Base-by-base conservation (phyloP, 2,113 vertebrate species). In the Trochalopteron elliotii region DNA sequence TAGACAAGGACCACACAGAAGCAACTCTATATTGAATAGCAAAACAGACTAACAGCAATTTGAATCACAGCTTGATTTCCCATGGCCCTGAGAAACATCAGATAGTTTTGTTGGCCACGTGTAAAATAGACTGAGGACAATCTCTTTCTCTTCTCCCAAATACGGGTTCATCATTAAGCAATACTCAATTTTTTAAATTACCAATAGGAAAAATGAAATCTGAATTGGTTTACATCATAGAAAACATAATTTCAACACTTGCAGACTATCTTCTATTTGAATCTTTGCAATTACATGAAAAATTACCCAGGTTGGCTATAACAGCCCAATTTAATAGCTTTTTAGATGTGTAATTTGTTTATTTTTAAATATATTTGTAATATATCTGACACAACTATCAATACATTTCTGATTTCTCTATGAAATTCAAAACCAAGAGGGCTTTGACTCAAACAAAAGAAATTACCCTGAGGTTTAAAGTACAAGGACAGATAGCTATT, bases 401-500 rank as follows among this genome's bases (percentile, higher is more conserved):
- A 47, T 55, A 42, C 9, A 24, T 70, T 90, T 83, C 75, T 72
- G 47, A 16, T 65, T 83, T 63, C 7, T 45, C 22, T 25, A 28
- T 42, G 65, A 84, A 94, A 91, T 37, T 80, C 35, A 91, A 97
- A 93, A 14, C 30, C 71, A 76, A 72, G 30, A 74, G 23, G 30
- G 55, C 40, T 75, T 83, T 49, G 89, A 69, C 42, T 89, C 45
- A 93, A 90, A 84, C 8, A 77, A 84, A 95, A 64, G 22, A 91
- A 94, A 63, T 86, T 71, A 88, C 53, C 44, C 77, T 57, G 37
- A 68, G 61, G 59, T 83, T 69, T 90, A 59, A 9, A 89, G 52
- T n/a, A 40, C n/a, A 87, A 92, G 76, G 64, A 90, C 79, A 90
- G 40, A 85, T 33, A 88, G 44, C 25, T 89, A 81, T 94, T 81